These are phyloP conservation scores for Onychorhynchus coronatus DNA, from an alignment of 2,113 vertebrate species.

Conservation along the genomic window DNA sequence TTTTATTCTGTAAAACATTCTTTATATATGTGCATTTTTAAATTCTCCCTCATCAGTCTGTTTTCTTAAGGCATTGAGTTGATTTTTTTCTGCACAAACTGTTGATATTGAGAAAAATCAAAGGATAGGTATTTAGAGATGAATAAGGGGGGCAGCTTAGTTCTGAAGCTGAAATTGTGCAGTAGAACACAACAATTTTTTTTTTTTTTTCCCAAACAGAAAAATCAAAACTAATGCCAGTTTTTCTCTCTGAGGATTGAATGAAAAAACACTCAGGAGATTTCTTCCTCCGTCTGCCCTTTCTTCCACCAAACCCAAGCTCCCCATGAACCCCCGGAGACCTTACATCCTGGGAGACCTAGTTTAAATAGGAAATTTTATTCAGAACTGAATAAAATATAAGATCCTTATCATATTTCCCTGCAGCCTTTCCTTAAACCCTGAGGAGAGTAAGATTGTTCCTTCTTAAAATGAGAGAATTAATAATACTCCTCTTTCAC, in stretches of 20 bases:
- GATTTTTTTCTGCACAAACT: background rate
- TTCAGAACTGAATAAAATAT: conserved; percentile 18
- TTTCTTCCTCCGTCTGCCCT: background rate
- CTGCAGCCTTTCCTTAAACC: background rate
- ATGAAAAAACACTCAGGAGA: background rate
- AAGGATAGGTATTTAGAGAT: background rate
- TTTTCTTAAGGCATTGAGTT: background rate
- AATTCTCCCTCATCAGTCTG: background rate
- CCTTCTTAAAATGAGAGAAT: background rate
- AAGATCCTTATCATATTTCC: background rate
- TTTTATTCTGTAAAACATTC: background rate
- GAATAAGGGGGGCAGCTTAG: background rate
- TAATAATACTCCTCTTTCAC: background rate
- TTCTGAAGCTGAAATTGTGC: background rate
- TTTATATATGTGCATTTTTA: background rate
- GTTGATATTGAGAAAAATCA: background rate
- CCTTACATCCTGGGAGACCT: background rate
- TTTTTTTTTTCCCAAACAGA: background rate
- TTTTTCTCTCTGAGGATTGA: background rate
- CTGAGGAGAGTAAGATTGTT: background rate
- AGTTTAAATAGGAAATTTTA: conserved; percentile 16
- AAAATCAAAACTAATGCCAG: background rate
- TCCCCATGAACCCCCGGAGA: background rate
- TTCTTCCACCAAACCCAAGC: background rate
- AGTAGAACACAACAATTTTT: background rate